phyloP scores from a whole-genome alignment of 2,113 vertebrate species.

The Chinchilla lanigera region DNA sequence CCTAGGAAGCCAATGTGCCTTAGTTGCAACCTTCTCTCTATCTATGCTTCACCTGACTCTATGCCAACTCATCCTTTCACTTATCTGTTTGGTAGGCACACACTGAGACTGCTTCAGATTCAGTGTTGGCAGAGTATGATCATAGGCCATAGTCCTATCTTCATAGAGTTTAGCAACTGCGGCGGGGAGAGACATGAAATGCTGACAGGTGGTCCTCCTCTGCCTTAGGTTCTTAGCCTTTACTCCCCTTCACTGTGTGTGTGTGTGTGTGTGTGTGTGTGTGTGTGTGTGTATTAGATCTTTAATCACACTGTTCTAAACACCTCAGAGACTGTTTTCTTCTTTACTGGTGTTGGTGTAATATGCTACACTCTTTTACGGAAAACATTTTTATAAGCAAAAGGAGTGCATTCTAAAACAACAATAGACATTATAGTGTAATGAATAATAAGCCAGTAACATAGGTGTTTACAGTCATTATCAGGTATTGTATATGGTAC shows the following conservation, averaged over 20 bases:
- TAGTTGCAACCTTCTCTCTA: neutral
- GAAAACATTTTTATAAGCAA: neutral
- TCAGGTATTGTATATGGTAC: neutral
- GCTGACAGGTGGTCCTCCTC: neutral
- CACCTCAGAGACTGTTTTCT: neutral
- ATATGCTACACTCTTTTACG: neutral
- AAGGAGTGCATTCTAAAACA: neutral
- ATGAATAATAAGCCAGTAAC: neutral
- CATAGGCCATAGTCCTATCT: neutral
- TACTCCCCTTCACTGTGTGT: neutral
- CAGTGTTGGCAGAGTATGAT: rapidly evolving
- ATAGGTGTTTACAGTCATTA: neutral
- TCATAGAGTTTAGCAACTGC: neutral
- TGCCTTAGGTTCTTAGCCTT: neutral
- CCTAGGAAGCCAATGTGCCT: rapidly evolving
- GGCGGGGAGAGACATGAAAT: neutral
- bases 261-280: neutral
- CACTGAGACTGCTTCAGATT: neutral
- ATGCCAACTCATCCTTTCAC: neutral
- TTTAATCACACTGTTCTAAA: neutral
- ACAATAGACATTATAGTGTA: neutral
- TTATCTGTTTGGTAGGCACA: neutral
- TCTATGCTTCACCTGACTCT: no score
- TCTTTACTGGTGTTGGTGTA: neutral
- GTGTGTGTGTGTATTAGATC: neutral